Evolutionary conservation across 2,797 vertebrate genomes (phyloP), one percentile per base, ranked within the genome.

Genomic region (Sus cebifrons): DNA sequence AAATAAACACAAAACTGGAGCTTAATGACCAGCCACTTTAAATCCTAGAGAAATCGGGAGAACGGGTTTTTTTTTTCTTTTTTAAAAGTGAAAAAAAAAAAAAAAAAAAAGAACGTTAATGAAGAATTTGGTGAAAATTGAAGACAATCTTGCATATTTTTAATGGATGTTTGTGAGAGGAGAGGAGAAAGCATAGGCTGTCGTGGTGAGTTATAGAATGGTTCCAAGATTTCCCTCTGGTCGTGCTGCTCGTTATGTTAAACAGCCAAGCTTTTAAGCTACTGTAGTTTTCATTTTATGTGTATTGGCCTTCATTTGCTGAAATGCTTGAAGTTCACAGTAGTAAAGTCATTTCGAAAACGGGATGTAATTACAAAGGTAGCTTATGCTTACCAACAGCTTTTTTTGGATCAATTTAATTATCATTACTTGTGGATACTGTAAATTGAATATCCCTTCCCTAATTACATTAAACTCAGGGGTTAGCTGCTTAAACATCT

Each of bases 401-500:
- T 98, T 99, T 99, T 99, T 99, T 98, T 97, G 98, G 98, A 98
- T 98, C 98, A 98, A 98, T 98, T 98, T 99, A 99, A 99, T 99
- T 99, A 98, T 99, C 99, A 98, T 99, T 99, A 99, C 98, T 99
- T 98, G 98, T 98, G 98, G 98, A 99, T 99, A 99, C 98, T 99
- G 99, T 99, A 99, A 99, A 99, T 99, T 99, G 99, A 99, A 99
- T 99, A 99, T 98, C 98, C 98, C 98, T 98, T 98, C 96, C 98
- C 99, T 99, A 98, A 99, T 99, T 99, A 98, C 98, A 98, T 99
- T 99, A 98, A 98, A 98, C 98, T 98, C 98, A 90, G 98, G 98
- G 98, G 98, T 96, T 98, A 99, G 98, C 98, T 98, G 98, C 98
- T 98, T 98, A 98, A 98, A 98, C 98, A 98, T 98, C 98, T 98